Percentiles rank a stretch among this genome's conserved stretches.
These are phyloP conservation scores for Empis livida DNA, from an alignment of 2,888 invertebrate genomes.

Conservation along the genomic window DNA sequence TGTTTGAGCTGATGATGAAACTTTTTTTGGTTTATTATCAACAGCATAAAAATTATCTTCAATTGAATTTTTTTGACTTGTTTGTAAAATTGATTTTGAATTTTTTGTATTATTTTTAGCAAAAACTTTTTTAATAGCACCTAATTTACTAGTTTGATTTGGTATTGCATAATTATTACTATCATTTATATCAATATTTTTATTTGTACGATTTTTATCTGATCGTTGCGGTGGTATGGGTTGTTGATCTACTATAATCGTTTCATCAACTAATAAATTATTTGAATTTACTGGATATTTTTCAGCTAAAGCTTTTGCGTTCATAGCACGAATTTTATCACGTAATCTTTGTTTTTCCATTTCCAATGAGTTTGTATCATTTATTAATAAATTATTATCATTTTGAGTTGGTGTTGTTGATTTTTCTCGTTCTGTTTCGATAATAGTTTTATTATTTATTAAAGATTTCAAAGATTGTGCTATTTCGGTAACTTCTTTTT, in stretches of 20 bases:
- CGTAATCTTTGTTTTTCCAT: conserved; percentile 16
- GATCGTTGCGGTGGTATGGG: background rate
- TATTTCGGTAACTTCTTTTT: background rate
- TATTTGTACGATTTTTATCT: background rate
- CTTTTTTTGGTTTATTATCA: conserved; percentile 35
- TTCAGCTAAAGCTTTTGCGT: conserved; percentile 16
- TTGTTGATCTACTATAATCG: no score
- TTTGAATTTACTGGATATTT: conserved; percentile 13
- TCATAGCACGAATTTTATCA: conserved; percentile 16
- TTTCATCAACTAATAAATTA: background rate
- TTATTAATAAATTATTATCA: background rate
- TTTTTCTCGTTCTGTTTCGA: background rate
- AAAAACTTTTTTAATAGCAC: conserved; percentile 18
- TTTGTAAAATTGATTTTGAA: background rate
- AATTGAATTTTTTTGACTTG: background rate
- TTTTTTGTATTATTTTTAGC: conserved; percentile 5
- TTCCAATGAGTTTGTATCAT: conserved; percentile 13
- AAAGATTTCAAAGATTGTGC: background rate
- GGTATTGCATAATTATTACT: background rate
- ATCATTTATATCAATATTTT: conserved; percentile 2
- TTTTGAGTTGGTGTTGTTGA: background rate
- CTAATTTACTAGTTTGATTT: conserved; percentile 7
- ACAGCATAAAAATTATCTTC: background rate
- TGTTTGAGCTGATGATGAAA: conserved; percentile 46
- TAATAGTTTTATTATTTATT: background rate